Evolutionary conservation across 2,113 vertebrate species (phyloP).

Genomic region (Rhegmatorhina hoffmannsi): DNA sequence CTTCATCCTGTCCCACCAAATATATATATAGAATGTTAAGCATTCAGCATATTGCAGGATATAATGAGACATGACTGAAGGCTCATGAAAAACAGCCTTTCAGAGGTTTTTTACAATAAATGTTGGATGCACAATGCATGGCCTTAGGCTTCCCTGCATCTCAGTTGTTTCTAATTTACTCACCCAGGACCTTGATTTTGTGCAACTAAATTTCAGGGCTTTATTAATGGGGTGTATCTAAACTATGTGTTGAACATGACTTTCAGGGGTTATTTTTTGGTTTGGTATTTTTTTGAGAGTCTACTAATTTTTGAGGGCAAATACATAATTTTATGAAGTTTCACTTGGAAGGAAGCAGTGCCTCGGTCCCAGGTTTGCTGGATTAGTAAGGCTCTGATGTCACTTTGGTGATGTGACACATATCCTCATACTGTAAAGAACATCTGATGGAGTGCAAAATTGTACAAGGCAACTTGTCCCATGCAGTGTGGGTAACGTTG

Average conservation of each 20-base stretch:
- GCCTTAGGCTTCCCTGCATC: not conserved
- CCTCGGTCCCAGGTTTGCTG: not conserved
- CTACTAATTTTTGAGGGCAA: not conserved
- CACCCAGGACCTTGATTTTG: not conserved
- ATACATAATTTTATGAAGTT: not conserved
- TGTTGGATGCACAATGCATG: fast-evolving
- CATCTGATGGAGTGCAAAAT: not conserved
- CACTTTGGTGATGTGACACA: not conserved
- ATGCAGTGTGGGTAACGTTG: not conserved
- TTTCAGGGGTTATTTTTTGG: not conserved
- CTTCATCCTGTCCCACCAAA: not conserved
- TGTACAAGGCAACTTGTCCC: not conserved
- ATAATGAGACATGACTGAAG: not conserved
- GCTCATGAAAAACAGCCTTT: not conserved
- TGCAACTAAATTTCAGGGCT: not conserved
- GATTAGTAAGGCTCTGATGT: not conserved
- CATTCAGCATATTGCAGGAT: fast-evolving
- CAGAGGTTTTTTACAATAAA: not conserved
- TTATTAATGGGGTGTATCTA: not conserved
- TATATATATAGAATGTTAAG: not conserved
- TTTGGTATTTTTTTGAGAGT: not conserved
- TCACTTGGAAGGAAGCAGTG: not conserved
- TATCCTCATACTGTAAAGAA: not conserved
- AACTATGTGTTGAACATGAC: not conserved
- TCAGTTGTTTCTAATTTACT: not conserved